Base-by-base conservation (phyloP, 2,113 vertebrate species). In the Azemiops feae region DNA sequence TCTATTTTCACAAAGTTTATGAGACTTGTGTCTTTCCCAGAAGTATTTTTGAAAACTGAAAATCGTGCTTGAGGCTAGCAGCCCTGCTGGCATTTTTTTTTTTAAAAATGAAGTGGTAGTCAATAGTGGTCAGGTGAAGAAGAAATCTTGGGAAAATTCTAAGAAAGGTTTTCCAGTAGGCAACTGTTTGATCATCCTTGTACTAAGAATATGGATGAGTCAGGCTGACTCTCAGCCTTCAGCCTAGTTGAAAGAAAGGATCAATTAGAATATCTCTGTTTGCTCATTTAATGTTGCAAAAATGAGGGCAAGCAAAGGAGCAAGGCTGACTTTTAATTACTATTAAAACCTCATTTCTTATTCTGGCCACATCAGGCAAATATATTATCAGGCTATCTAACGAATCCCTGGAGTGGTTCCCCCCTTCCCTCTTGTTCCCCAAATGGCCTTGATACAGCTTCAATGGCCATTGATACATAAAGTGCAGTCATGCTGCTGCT, bases 281-380 rank as follows among this genome's bases (percentile, higher is more conserved):
- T 92, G 85, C 57, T 89, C 0, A 18, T 45, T 34, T 25, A 81
- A 54, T 14, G 30, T 5, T n/a, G 45, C 69, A 55, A 95, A 93
- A 95, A 92, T 55, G 43, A 64, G 43, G 5, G 5, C 0, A 55
- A 91, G 86, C 0, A 4, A 18, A 86, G 43, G 93, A 94, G 92
- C 20, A 64, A 95, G 45, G 45, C 4, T 92, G 20, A 2, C 50
- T 92, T 69, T 89, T 54, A 22, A 81, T 43, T 81, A 39, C 34
- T 27, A 54, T 74, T 90, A 54, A 94, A 57, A 3, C 2, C 57
- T 45, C 39, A n/a, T 60, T 50, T 87, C 90, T 39, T 60, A 34
- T 30, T 93, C 89, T 89, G 55, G 23, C 88, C 93, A 93, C 94
- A 94, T 92, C 43, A 34, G 54, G 16, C 64, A 50, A 88, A 88